phyloP scores from a whole-genome alignment of 2,888 invertebrate genomes.

The Ormyrus rosae region DNA sequence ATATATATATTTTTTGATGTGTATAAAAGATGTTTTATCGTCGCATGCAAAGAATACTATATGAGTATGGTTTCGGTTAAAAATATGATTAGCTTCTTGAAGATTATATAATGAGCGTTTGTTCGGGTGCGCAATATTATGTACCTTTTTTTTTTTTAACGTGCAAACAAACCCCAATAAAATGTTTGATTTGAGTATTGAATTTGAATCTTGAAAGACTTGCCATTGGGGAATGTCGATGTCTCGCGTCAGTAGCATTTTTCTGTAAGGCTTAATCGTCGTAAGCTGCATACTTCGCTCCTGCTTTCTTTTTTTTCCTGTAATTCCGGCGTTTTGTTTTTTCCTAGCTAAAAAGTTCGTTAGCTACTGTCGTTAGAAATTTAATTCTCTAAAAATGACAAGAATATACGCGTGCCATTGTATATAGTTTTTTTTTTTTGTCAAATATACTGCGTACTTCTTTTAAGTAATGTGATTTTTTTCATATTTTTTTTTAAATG shows the following conservation, averaged over 20 bases:
- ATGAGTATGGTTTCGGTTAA: slow-evolving; percentile 39
- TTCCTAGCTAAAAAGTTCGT: slow-evolving; percentile 42
- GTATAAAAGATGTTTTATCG: slow-evolving; percentile 42
- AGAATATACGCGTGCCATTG: slow-evolving; percentile 63
- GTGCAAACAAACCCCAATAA: slow-evolving; percentile 19
- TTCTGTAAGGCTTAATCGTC: slow-evolving; percentile 44
- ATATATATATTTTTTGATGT: slow-evolving; percentile 10
- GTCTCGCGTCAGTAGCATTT: slow-evolving; percentile 55
- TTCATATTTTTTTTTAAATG: slow-evolving; percentile 58
- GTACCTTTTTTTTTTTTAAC: no score
- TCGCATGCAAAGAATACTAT: slow-evolving; percentile 41
- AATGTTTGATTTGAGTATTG: slow-evolving; percentile 3
- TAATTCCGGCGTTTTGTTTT: background rate
- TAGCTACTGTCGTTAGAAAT: slow-evolving; percentile 59
- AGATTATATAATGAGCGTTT: slow-evolving; percentile 22
- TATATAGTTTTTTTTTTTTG: slow-evolving; percentile 59
- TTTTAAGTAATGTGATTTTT: slow-evolving; percentile 66
- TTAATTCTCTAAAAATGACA: slow-evolving; percentile 66
- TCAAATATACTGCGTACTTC: slow-evolving; percentile 72
- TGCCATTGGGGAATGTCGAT: slow-evolving; percentile 21
- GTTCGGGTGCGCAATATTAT: no score
- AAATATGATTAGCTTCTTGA: slow-evolving; percentile 37
- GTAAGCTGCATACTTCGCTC: background rate
- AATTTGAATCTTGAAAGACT: slow-evolving; percentile 6
- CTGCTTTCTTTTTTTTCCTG: background rate